Percentiles rank a stretch among this genome's conserved stretches.
Evolutionary conservation across 2,797 vertebrate species (phyloP).

Genomic region (Philypnodon macrostomus): DNA sequence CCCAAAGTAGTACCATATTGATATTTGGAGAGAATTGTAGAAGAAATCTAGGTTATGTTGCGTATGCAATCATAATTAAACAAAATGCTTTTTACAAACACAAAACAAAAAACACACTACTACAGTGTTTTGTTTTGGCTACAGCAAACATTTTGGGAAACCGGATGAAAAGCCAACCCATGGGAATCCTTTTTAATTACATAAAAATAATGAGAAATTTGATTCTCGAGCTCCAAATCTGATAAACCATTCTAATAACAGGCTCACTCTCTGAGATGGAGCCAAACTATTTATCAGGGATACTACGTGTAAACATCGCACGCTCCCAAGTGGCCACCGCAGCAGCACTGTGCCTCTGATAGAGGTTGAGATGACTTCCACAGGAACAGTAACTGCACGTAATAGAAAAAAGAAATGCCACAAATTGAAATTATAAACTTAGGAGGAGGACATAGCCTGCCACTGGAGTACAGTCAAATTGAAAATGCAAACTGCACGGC

Average conservation of each 20-base stretch:
- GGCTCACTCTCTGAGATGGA: constrained; percentile 39
- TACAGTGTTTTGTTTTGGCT: constrained; percentile 5
- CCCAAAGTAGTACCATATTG: too few species aligned
- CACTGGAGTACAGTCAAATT: constrained; percentile 31
- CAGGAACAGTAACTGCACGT: constrained; percentile 11
- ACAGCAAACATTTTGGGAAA: constrained; percentile 19
- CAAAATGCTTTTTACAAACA: too few species aligned
- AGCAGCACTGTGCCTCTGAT: constrained; percentile 19
- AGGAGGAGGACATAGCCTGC: constrained; percentile 7
- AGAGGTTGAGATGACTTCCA: constrained; percentile 25
- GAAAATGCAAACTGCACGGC: constrained; percentile 34
- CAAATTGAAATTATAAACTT: constrained; percentile 32
- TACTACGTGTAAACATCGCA: constrained; percentile 52
- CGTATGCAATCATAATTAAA: too few species aligned
- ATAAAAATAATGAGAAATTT: constrained; percentile 52
- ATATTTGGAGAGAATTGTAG: too few species aligned
- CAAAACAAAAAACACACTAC: too few species aligned
- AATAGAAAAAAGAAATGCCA: constrained; percentile 16
- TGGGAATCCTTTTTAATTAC: constrained; percentile 54
- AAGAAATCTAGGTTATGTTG: too few species aligned
- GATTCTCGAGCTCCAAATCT: constrained; percentile 38
- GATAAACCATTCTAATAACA: constrained; percentile 54
- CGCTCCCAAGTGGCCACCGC: constrained; percentile 34
- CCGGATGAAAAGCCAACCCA: constrained; percentile 30
- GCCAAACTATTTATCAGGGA: constrained; percentile 55